Base-by-base conservation (phyloP, 2,888 invertebrate genomes). In the Oxycera nigricornis region DNA sequence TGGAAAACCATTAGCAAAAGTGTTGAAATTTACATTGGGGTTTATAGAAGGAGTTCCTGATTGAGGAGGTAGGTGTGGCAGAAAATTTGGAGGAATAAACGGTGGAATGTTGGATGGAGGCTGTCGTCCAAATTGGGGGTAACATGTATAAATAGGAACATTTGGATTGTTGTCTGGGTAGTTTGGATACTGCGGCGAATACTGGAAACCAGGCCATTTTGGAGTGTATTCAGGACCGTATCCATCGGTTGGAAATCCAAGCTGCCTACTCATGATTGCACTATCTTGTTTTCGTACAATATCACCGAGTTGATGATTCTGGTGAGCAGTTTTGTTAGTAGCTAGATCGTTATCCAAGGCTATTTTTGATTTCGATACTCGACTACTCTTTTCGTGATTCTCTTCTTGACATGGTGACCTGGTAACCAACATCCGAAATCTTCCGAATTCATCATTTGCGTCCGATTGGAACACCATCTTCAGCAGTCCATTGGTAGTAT, bases 401-500 rank as follows among this genome's bases (percentile, higher is more conserved):
- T 46, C 22, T 76, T 75, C 22, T 74, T 68, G 80, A 68, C 87
- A 88, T 0, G 87, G 84, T 75, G 85, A 78, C 28, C 88, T 84
- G 0, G 87, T 88, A 0, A 90, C 84, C 46, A 88, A 79, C 77
- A 90, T 83, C 55, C 86, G 86, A 78, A 88, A 90, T 1, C 88
- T 88, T 35, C 83, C 83, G 9, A 79, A 81, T 22, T 79, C 81
- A 0, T 72, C 76, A 41, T 78, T 65, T 1, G 79, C 80, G 75
- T 86, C 86, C 1, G 88, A 83, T 11, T 84, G 82, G 79, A 89
- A 89, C 57, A 83, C 83, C 14, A 89, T 75, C 6, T 82, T 82
- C 17, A 90, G 79, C 1, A 83, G 81, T 3, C 88, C 88, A 78
- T 87, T 84, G 20, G 82, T 83, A 0, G 87, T 85, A 17, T 81